phyloP scores from a whole-genome alignment of 1,140 invertebrate genomes.

The Parapsyche elsis region DNA sequence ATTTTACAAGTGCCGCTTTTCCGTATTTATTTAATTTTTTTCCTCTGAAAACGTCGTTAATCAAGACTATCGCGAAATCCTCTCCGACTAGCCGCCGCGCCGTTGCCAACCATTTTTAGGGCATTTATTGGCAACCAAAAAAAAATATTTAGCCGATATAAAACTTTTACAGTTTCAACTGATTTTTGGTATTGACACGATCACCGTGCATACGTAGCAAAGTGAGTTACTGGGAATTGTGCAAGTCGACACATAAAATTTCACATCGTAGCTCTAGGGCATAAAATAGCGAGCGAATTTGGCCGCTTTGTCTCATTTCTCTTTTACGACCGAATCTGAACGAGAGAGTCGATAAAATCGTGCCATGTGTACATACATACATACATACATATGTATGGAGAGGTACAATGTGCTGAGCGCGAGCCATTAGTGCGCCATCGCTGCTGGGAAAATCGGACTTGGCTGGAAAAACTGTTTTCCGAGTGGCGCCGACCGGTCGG shows the following conservation, averaged over 20 bases:
- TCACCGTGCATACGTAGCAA: background rate
- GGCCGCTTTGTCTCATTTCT: too few relatives aligned
- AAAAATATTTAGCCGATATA: background rate
- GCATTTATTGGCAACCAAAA: background rate
- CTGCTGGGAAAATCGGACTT: slow-evolving; percentile 3
- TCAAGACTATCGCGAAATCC: background rate
- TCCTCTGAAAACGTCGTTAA: background rate
- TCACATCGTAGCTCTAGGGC: background rate
- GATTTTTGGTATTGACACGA: too few relatives aligned
- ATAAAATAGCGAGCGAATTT: background rate
- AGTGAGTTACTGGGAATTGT: background rate
- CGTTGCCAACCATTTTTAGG: background rate
- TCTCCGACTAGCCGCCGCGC: background rate
- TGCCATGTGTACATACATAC: background rate
- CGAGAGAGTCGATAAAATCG: background rate
- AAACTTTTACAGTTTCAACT: too few relatives aligned
- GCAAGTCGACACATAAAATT: background rate
- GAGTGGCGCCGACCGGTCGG: slow-evolving; percentile 29
- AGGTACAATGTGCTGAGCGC: background rate
- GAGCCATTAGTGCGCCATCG: background rate
- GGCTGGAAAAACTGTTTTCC: slow-evolving; percentile 38
- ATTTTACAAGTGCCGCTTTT: background rate
- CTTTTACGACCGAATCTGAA: background rate
- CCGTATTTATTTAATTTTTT: slow-evolving; percentile 11
- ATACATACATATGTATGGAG: background rate